Conservation (phyloP, 2,888 invertebrate genomes). For the Gortyna flavago region DNA sequence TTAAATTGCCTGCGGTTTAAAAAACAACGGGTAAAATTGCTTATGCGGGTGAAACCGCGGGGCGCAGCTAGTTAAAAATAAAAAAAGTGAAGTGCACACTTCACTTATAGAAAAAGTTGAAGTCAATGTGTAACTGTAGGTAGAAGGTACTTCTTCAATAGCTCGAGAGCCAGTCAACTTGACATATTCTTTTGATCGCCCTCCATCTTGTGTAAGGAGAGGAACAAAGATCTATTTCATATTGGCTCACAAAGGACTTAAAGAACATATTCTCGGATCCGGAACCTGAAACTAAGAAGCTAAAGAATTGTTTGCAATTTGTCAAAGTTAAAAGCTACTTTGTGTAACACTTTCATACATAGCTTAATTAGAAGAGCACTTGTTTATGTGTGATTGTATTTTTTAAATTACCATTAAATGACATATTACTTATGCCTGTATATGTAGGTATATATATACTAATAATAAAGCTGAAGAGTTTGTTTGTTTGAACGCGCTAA, state of each 20-base stretch:
- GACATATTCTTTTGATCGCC: slow-evolving; percentile 43
- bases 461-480: too few species aligned
- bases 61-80: neutral
- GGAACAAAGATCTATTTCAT: slow-evolving; percentile 37
- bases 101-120: neutral
- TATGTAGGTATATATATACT: too few species aligned
- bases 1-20: too few species aligned
- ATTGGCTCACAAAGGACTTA: slow-evolving; percentile 43
- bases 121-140: neutral
- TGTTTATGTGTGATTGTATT: neutral
- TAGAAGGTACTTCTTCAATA: slow-evolving; percentile 17
- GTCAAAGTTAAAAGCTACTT: neutral
- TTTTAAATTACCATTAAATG: neutral
- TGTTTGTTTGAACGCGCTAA: neutral
- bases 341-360: neutral
- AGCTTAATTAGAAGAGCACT: neutral
- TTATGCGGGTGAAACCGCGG: too few species aligned
- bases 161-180: slow-evolving; percentile 20
- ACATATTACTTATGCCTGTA: neutral
- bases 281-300: slow-evolving; percentile 18
- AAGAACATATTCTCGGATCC: slow-evolving; percentile 11
- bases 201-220: slow-evolving; percentile 19
- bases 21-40: too few species aligned
- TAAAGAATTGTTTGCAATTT: slow-evolving; percentile 16
- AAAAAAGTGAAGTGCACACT: neutral